phyloP scores from a whole-genome alignment of 2,888 invertebrate species.

The Apeira syringaria region DNA sequence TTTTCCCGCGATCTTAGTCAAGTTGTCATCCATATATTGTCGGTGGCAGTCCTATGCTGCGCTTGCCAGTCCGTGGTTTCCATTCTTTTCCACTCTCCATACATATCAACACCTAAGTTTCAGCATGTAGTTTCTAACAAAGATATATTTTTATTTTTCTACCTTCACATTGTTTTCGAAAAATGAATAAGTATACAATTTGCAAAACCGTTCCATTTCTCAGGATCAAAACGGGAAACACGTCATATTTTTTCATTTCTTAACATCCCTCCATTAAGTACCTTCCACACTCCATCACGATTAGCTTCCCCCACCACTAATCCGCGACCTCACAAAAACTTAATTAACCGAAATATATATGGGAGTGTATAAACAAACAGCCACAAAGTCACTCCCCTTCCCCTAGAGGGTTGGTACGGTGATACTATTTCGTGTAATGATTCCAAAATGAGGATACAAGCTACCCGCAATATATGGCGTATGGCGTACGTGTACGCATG shows the following conservation, averaged over 20 bases:
- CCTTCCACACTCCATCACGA: slow-evolving; percentile 47
- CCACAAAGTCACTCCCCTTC: slow-evolving; percentile 70
- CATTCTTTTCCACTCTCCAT: too few species aligned
- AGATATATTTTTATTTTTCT: too few species aligned
- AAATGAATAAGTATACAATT: too few species aligned
- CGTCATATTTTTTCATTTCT: slow-evolving; percentile 16
- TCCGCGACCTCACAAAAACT: slow-evolving; percentile 76
- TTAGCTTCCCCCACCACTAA: slow-evolving; percentile 52
- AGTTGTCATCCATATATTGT: too few species aligned
- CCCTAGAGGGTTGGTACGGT: slow-evolving; percentile 74
- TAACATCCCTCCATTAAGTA: slow-evolving; percentile 10
- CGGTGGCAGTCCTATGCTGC: too few species aligned
- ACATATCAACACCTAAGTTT: too few species aligned
- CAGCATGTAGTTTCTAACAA: too few species aligned
- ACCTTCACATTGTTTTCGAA: too few species aligned
- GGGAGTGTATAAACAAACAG: slow-evolving; percentile 73
- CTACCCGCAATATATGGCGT: slow-evolving; percentile 61
- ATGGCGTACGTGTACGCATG: slow-evolving; percentile 37
- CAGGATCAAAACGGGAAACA: too few species aligned
- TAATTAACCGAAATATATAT: slow-evolving; percentile 80
- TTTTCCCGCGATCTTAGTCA: too few species aligned
- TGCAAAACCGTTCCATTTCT: too few species aligned
- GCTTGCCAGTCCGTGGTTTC: too few species aligned
- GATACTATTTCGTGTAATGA: slow-evolving; percentile 83
- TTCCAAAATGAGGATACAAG: slow-evolving; percentile 80